These are phyloP conservation scores for Homarus gammarus DNA, from an alignment of 2,888 invertebrate species.

Conservation along the genomic window DNA sequence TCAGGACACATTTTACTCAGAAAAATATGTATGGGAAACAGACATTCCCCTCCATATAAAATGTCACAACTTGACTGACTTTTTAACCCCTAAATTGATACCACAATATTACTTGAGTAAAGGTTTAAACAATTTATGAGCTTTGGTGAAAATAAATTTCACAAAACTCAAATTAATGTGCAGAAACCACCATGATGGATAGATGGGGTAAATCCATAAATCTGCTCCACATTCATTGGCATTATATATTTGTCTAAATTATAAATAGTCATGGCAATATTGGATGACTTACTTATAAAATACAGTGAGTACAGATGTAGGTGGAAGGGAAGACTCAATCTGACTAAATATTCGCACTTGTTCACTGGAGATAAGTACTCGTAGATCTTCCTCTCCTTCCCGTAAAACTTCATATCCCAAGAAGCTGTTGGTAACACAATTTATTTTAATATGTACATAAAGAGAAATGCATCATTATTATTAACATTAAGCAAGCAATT, in stretches of 20 bases:
- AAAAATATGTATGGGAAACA: no score
- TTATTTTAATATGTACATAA: background rate
- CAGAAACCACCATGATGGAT: no score
- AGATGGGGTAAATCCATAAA: no score
- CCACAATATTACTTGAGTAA: no score
- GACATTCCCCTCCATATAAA: no score
- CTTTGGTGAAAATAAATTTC: no score
- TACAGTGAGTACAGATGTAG: conserved; percentile 78
- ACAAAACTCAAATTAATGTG: no score
- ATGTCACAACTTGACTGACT: no score
- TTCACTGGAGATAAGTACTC: conserved; percentile 88
- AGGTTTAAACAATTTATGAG: no score
- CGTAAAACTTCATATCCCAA: conserved; percentile 90
- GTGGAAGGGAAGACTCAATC: conserved; percentile 77
- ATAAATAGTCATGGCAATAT: conserved; percentile 11
- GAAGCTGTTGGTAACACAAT: conserved; percentile 80
- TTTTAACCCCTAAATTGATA: no score
- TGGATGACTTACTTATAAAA: conserved; percentile 53
- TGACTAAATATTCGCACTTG: conserved; percentile 86
- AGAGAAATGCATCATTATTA: background rate
- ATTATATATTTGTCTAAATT: background rate
- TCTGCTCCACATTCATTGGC: background rate
- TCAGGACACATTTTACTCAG: no score
- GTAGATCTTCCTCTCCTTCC: conserved; percentile 88
- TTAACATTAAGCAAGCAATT: no score